Evolutionary conservation across 2,113 vertebrate species (phyloP).

Genomic region (Ammodytes marinus): DNA sequence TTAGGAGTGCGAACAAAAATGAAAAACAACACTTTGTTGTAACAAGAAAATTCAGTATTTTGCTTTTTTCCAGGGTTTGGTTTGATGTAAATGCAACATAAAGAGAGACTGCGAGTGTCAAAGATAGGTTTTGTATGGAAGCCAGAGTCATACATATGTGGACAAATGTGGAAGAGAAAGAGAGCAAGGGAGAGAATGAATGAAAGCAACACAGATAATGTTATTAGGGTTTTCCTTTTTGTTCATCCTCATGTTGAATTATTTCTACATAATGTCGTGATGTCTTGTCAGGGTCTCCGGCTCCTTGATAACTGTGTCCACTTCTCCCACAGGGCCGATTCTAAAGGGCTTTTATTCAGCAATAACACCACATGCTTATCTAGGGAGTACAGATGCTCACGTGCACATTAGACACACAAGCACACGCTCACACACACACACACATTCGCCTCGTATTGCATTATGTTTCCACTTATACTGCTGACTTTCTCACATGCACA

Average conservation of each 20-base stretch:
- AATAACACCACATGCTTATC: conserved; percentile 64
- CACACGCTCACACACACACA: background rate
- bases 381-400: conserved; percentile 52
- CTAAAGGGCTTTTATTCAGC: conserved; percentile 52
- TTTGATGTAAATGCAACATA: conserved; percentile 34
- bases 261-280: conserved; percentile 30
- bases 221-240: conserved; percentile 45
- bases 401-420: conserved; percentile 20
- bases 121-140: conserved; percentile 34
- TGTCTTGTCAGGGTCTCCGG: conserved; percentile 58
- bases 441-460: background rate
- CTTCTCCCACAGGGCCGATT: conserved; percentile 43
- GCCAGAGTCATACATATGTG: conserved; percentile 34
- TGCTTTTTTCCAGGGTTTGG: background rate
- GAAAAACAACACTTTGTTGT: conserved; percentile 3
- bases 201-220: conserved; percentile 52
- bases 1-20: background rate
- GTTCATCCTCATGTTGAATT: conserved; percentile 45
- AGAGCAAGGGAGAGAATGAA: conserved; percentile 44
- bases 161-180: conserved; percentile 19
- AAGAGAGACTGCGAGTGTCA: conserved; percentile 25
- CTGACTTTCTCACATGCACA: conserved; percentile 13
- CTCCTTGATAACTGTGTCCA: conserved; percentile 56
- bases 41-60: background rate
- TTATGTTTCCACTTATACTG: background rate